Evolutionary conservation across 2,113 vertebrate species (phyloP).

Genomic region (Anas platyrhynchos): DNA sequence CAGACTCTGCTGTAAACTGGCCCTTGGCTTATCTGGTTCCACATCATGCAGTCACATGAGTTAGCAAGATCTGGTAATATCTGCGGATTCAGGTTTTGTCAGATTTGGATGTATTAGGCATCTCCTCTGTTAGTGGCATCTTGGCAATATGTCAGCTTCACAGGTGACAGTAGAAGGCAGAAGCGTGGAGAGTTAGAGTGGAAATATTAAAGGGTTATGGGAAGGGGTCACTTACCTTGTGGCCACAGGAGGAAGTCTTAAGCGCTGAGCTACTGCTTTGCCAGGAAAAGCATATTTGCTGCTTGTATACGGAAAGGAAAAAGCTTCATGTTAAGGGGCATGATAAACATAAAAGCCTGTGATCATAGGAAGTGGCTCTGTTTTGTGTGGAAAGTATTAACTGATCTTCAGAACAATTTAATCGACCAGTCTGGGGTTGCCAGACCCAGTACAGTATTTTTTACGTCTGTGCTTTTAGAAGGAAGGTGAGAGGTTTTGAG

Average conservation of each 20-base stretch:
- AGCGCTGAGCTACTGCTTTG: background rate
- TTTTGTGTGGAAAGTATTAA: background rate
- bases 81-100: background rate
- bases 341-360: background rate
- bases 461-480: background rate
- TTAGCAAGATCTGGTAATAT: constrained; percentile 10
- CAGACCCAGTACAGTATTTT: background rate
- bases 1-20: constrained; percentile 44
- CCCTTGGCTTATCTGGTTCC: constrained; percentile 37
- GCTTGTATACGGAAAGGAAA: background rate
- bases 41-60: constrained; percentile 1
- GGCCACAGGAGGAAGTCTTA: background rate
- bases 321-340: background rate
- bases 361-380: background rate
- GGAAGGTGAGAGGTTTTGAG: background rate
- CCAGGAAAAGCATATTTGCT: background rate
- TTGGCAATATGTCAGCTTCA: background rate
- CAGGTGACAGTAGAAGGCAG: background rate
- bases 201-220: background rate
- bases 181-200: background rate
- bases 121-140: background rate
- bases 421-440: background rate
- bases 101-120: background rate
- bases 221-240: background rate
- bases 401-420: background rate